Evolutionary conservation across 92 coral and sea anemone genomes (phyloP).

Genomic region (Metridium senile): DNA sequence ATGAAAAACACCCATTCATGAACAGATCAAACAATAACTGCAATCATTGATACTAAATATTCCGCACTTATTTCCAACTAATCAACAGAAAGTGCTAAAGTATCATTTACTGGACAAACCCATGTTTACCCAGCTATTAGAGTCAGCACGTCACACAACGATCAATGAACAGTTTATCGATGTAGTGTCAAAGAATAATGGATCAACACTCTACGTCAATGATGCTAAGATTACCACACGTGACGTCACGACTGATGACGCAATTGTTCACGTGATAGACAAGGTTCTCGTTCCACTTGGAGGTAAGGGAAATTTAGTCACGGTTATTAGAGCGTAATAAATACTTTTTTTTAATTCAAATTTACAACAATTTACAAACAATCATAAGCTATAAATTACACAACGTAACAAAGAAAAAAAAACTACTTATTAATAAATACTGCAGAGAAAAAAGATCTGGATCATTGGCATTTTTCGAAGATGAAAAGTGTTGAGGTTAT

Average conservation of each 20-base stretch:
- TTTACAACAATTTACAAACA: too few relatives aligned
- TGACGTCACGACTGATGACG: slow-evolving; percentile 71
- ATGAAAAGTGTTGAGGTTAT: too few relatives aligned
- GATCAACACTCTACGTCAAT: slow-evolving; percentile 52
- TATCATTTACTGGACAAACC: slow-evolving; percentile 70
- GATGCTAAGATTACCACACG: slow-evolving; percentile 59
- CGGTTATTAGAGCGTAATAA: too few relatives aligned
- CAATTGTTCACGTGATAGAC: slow-evolving; percentile 73
- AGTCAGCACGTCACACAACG: slow-evolving; percentile 35
- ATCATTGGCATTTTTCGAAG: too few relatives aligned
- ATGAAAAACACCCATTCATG: not conserved
- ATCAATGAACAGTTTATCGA: slow-evolving; percentile 60
- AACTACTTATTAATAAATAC: too few relatives aligned
- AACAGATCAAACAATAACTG: not conserved
- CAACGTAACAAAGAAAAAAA: too few relatives aligned
- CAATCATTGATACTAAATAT: not conserved
- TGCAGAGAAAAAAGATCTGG: too few relatives aligned
- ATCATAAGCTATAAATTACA: too few relatives aligned
- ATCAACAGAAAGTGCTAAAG: slow-evolving; percentile 56
- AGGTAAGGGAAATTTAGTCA: slow-evolving; percentile 70
- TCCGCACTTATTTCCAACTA: not conserved
- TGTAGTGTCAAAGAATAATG: slow-evolving; percentile 27
- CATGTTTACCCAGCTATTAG: slow-evolving; percentile 55
- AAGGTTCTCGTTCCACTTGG: slow-evolving; percentile 69
- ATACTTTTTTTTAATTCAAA: too few relatives aligned